phyloP scores from a whole-genome alignment of 2,113 vertebrate genomes.

The Prunella himalayana region DNA sequence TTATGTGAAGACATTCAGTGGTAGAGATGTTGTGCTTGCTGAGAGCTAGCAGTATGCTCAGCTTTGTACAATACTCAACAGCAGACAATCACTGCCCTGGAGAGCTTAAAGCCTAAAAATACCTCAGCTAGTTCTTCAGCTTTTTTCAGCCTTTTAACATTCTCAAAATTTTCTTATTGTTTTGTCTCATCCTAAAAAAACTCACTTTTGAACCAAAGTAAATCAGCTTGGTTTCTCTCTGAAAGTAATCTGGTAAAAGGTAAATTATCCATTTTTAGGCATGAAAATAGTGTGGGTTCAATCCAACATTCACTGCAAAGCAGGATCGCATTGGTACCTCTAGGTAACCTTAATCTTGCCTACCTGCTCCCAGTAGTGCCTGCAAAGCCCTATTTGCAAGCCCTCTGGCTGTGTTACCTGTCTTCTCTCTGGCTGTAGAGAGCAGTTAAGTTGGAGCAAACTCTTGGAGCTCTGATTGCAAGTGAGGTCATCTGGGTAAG shows the following conservation, averaged over 20 bases:
- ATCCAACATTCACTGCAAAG: not conserved
- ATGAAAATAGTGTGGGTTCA: not conserved
- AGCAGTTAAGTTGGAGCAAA: not conserved
- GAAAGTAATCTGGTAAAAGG: not conserved
- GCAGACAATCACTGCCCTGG: not conserved
- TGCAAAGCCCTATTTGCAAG: not conserved
- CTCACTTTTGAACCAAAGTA: not conserved
- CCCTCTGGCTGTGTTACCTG: not conserved
- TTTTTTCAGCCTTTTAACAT: not conserved
- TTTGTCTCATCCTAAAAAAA: not conserved
- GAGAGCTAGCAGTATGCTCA: not conserved
- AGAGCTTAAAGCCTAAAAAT: slow-evolving; percentile 33
- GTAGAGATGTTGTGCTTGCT: not conserved
- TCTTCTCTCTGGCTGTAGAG: not conserved
- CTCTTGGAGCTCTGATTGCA: not conserved
- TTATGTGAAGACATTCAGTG: not conserved
- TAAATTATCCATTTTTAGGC: not conserved
- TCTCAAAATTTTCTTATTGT: not conserved
- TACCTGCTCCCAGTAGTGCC: not conserved
- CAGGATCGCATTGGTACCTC: not conserved
- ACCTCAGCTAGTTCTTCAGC: not conserved
- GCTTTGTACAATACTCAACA: not conserved
- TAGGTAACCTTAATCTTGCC: not conserved
- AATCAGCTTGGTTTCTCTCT: not conserved
- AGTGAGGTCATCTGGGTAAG: not conserved